These are phyloP conservation scores for Ochropacha duplaris DNA, from an alignment of 2,888 invertebrate species.

Conservation along the genomic window DNA sequence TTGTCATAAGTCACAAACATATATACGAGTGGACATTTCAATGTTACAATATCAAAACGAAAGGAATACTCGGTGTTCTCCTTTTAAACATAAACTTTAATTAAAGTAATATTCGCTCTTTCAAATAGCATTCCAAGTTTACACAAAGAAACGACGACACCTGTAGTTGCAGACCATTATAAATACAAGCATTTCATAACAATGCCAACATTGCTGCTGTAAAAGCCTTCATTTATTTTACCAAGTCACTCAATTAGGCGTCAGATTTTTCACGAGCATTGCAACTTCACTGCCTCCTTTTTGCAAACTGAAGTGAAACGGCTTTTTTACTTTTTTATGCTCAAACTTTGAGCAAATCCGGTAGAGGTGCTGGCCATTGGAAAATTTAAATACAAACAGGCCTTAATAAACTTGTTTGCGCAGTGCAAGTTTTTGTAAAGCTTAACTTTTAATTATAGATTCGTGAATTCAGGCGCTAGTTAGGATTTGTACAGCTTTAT, in stretches of 20 bases:
- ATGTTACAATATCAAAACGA: background rate
- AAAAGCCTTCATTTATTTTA: background rate
- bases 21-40: too few relatives aligned
- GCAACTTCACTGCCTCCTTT: slow-evolving; percentile 7
- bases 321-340: slow-evolving; percentile 5
- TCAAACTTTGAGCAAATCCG: slow-evolving; percentile 19
- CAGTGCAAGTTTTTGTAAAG: slow-evolving; percentile 19
- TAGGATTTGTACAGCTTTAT: slow-evolving; percentile 1
- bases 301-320: slow-evolving; percentile 2
- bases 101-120: background rate
- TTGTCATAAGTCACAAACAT: too few relatives aligned
- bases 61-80: too few relatives aligned
- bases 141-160: background rate
- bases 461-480: slow-evolving; percentile 24
- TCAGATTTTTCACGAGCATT: slow-evolving; percentile 5
- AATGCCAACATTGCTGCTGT: background rate
- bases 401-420: slow-evolving; percentile 25
- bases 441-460: slow-evolving; percentile 48
- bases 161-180: background rate
- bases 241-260: slow-evolving; percentile 13
- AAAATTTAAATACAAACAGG: slow-evolving; percentile 23
- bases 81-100: background rate
- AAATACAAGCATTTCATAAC: background rate
- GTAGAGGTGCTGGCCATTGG: slow-evolving; percentile 16
- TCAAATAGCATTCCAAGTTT: background rate